Conservation (phyloP, 2,113 vertebrate genomes). For the Pipra filicauda region DNA sequence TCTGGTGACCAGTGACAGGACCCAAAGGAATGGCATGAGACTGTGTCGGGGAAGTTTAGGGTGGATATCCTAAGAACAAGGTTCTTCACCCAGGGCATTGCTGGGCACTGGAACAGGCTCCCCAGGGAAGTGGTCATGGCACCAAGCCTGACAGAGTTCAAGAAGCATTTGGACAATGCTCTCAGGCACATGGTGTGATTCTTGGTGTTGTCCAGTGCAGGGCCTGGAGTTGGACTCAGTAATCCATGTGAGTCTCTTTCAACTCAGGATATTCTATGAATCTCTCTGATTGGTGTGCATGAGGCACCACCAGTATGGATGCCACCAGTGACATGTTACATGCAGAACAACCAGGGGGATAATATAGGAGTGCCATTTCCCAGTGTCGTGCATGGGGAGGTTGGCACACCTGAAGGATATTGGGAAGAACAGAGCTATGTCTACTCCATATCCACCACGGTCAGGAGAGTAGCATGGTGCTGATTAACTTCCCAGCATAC, state of each 20-base stretch:
- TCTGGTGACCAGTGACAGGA: background rate
- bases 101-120: background rate
- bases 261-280: background rate
- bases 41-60: background rate
- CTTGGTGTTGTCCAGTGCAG: too few relatives aligned
- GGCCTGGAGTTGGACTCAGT: background rate
- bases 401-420: background rate
- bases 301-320: background rate
- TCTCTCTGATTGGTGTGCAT: rapidly evolving
- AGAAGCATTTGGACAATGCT: background rate
- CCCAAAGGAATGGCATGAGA: background rate
- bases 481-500: background rate
- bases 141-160: background rate
- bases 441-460: rapidly evolving
- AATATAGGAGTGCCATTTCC: background rate
- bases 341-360: background rate
- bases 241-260: background rate
- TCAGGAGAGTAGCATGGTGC: background rate
- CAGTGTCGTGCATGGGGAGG: rapidly evolving
- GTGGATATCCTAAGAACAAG: background rate
- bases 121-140: background rate
- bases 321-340: rapidly evolving
- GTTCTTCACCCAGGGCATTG: background rate
- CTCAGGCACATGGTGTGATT: too few relatives aligned
- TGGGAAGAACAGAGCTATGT: background rate